phyloP scores from a whole-genome alignment of 2,113 vertebrate species.

The Cairina moschata region DNA sequence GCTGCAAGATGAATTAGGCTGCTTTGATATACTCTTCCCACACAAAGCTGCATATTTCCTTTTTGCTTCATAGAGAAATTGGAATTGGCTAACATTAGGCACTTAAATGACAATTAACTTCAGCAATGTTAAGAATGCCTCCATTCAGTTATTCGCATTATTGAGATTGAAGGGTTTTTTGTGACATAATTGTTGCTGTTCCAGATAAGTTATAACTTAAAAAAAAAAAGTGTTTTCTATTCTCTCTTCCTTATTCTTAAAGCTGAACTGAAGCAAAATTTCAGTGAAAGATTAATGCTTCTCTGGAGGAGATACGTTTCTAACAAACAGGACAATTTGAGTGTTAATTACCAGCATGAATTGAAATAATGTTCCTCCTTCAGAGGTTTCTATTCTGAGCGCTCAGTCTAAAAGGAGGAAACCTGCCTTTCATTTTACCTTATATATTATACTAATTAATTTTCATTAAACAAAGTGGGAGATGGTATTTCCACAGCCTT shows the following conservation, averaged over 20 bases:
- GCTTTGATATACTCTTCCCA: constrained; percentile 25
- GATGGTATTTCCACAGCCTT: background rate
- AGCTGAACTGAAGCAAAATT: constrained; percentile 45
- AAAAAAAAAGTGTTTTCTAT: constrained; percentile 2
- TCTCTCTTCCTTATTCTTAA: constrained; percentile 40
- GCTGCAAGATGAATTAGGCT: background rate
- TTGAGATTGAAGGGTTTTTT: constrained; percentile 3
- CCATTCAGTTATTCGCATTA: constrained; percentile 48
- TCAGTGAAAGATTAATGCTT: constrained; percentile 56
- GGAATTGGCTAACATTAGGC: constrained; percentile 37
- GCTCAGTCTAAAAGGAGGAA: constrained; percentile 10
- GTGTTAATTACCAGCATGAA: constrained; percentile 44
- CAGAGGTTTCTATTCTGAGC: background rate
- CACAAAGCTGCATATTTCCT: background rate
- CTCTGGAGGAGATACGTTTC: constrained; percentile 39
- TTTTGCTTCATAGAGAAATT: constrained; percentile 36
- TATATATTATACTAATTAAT: background rate
- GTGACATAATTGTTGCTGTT: constrained; percentile 32
- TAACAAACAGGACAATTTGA: constrained; percentile 49
- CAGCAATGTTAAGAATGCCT: constrained; percentile 41
- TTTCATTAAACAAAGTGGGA: background rate
- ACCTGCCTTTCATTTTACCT: constrained; percentile 4
- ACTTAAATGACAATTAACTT: constrained; percentile 49
- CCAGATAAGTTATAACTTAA: background rate
- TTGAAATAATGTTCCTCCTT: constrained; percentile 22